These are phyloP conservation scores for Halichoeres trimaculatus DNA, from an alignment of 2,113 vertebrate species.

Conservation along the genomic window DNA sequence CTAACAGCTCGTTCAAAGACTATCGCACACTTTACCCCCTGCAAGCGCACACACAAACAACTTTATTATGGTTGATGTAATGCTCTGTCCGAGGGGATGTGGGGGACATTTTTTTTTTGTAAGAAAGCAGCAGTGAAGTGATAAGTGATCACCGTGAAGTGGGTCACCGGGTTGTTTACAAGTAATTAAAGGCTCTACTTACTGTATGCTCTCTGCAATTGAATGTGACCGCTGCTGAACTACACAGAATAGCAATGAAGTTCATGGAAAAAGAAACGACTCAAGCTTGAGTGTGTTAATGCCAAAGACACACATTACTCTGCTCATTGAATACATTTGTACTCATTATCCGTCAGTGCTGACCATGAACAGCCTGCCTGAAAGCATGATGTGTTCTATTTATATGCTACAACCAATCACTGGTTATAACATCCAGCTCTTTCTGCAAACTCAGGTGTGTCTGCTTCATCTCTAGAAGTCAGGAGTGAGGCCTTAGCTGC, in stretches of 20 bases:
- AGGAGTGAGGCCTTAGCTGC: not conserved
- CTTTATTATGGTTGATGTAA: conserved; percentile 53
- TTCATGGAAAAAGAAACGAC: conserved; percentile 6
- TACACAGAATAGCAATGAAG: conserved; percentile 18
- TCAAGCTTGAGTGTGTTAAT: conserved; percentile 7
- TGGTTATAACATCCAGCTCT: conserved; percentile 14
- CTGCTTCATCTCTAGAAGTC: conserved; percentile 19
- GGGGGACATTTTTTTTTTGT: conserved; percentile 1
- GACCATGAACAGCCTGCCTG: conserved; percentile 43
- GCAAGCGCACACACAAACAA: conserved; percentile 62
- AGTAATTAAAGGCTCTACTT: conserved; percentile 72
- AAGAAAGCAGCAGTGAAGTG: conserved; percentile 16
- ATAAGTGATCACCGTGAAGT: conserved; percentile 34
- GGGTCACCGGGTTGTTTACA: conserved; percentile 37
- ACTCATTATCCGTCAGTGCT: conserved; percentile 42
- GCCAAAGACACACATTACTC: conserved; percentile 38
- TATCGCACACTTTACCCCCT: conserved; percentile 52
- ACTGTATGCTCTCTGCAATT: conserved; percentile 52
- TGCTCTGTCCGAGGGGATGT: conserved; percentile 45
- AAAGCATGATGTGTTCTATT: conserved; percentile 40
- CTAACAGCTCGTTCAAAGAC: conserved; percentile 70
- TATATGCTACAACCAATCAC: conserved; percentile 14
- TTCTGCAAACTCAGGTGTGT: conserved; percentile 17
- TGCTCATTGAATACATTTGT: conserved; percentile 34
- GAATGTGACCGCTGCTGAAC: not conserved